Base-by-base conservation (phyloP, 2,888 invertebrate species). In the Harpalus rubripes region DNA sequence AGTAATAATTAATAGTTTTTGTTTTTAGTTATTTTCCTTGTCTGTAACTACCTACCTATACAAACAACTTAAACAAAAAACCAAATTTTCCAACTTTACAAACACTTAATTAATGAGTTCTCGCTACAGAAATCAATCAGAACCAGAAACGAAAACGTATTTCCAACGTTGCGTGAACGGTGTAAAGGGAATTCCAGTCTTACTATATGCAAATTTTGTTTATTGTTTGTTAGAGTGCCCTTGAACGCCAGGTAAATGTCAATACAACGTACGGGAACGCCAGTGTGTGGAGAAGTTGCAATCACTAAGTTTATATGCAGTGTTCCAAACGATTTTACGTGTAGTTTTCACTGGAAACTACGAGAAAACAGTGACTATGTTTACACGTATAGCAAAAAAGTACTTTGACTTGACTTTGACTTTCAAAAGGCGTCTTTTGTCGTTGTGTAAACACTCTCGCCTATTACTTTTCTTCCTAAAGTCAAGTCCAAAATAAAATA, bases 241-340 rank as follows among this genome's bases (percentile, higher is more conserved):
- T 79, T 79, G 79, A 79, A 79, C 79, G 79, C 61, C 79, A 61
- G 32, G 79, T 79, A 79, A 79, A 79, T 79, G 79, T 79, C 79
- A 79, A 61, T 61, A 79, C 12, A 52, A 12, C 44, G 44, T 52
- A 52, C 12, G 44, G 44, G 44, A 12, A 12, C 44, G 44, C 44
- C 32, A 32, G 32, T 52, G 44, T 52, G 12, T 44, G 44, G 7
- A 44, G 44, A 44, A 44, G 44, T 32, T 32, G 5, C 32, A 32
- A 32, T 32, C 32, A 32, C 32, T 32, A 32, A 32, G 32, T 32
- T 32, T 32, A 32, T 32, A 32, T 32, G 32, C 32, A 32, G 32
- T 32, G 32, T 32, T 32, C 32, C 32, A 32, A 32, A 32, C 32
- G 32, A 5, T 32, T 32, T 32, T 32, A 32, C 32, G 5, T 32